These are phyloP conservation scores for Chrysina gloriosa DNA, from an alignment of 2,888 invertebrate genomes.

Conservation along the genomic window DNA sequence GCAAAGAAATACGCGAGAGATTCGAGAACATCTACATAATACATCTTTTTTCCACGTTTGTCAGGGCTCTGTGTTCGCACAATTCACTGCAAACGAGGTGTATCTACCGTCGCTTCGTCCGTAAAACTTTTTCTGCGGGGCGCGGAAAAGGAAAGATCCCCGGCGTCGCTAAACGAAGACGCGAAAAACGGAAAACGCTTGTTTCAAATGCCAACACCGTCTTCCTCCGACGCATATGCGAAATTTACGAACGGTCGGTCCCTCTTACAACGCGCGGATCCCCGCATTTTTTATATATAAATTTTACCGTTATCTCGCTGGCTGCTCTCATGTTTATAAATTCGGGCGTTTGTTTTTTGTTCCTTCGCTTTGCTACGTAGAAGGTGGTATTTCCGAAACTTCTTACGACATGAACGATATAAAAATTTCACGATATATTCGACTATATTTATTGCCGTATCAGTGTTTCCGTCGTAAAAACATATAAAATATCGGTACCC, in stretches of 20 bases:
- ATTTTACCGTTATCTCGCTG: constrained; percentile 21
- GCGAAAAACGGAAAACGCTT: neutral
- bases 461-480: constrained; percentile 16
- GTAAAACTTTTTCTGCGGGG: neutral
- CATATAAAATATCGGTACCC: constrained; percentile 7
- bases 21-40: constrained; percentile 29
- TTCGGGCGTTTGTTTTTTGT: neutral
- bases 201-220: neutral
- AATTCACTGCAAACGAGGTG: constrained; percentile 37
- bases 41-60: constrained; percentile 26
- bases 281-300: constrained; percentile 8
- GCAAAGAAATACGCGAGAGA: neutral
- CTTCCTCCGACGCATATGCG: constrained; percentile 5
- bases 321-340: constrained; percentile 33
- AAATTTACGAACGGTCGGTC: neutral
- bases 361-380: neutral
- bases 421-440: constrained; percentile 14
- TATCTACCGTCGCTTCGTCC: constrained; percentile 10
- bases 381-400: neutral
- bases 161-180: neutral
- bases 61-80: constrained; percentile 27
- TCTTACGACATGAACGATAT: constrained; percentile 11
- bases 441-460: constrained; percentile 29
- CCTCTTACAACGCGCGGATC: neutral
- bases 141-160: neutral